A percentile compares a stretch with the other conserved stretches of the same genome.
phyloP scores from a whole-genome alignment of 2,888 invertebrate genomes.

The Venusia cambrica region DNA sequence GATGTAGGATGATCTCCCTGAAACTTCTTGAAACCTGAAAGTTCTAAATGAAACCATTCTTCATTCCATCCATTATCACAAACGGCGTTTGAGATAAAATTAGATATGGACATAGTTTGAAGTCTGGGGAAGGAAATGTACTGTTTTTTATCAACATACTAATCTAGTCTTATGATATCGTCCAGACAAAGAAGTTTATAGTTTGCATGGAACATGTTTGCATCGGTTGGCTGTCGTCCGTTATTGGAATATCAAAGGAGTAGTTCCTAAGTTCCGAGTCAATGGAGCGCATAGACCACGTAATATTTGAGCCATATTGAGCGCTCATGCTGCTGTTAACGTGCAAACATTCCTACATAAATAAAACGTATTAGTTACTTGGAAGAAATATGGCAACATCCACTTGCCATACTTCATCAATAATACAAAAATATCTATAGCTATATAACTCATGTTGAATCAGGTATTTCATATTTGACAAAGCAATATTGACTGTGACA shows the following conservation, averaged over 20 bases:
- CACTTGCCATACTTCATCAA: no score
- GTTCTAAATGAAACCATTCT: no score
- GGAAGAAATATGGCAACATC: background rate
- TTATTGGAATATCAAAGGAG: constrained; percentile 20
- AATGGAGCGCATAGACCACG: constrained; percentile 48
- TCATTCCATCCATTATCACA: no score
- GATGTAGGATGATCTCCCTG: no score
- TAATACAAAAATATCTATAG: no score
- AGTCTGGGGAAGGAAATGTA: no score
- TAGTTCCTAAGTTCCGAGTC: constrained; percentile 44
- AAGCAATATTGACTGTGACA: constrained; percentile 1
- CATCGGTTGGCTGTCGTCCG: constrained; percentile 7
- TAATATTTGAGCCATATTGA: constrained; percentile 32
- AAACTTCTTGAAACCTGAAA: no score
- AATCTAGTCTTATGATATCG: no score
- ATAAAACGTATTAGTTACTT: constrained; percentile 11
- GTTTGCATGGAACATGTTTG: constrained; percentile 11
- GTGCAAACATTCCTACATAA: constrained; percentile 10
- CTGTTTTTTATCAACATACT: no score
- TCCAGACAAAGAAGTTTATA: constrained; percentile 7
- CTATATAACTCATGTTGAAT: no score
- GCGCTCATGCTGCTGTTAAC: constrained; percentile 3
- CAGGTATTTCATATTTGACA: constrained; percentile 5
- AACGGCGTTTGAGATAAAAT: no score
- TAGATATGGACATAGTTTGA: no score